These are phyloP conservation scores for Campylomormyrus tamandua DNA, from an alignment of 2,113 vertebrate genomes.

Conservation along the genomic window DNA sequence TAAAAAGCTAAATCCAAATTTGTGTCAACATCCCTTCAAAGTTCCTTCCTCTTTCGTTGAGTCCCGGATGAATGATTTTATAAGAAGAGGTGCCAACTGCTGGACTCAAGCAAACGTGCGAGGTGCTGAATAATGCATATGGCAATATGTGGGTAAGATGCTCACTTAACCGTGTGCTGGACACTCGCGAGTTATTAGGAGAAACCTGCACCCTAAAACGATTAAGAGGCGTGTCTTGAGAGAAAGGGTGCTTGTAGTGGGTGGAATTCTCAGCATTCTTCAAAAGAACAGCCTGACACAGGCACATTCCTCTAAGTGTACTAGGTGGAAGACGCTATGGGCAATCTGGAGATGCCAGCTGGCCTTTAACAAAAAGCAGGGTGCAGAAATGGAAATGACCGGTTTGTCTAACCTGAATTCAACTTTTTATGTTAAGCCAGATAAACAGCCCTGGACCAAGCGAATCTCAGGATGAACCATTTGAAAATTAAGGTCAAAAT, in stretches of 20 bases:
- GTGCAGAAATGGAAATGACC: not conserved
- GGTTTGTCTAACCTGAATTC: not conserved
- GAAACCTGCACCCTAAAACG: not conserved
- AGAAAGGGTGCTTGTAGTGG: not conserved
- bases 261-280: conserved; percentile 1
- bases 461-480: not conserved
- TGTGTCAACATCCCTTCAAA: not conserved
- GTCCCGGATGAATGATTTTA: not conserved
- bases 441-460: not conserved
- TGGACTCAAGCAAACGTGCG: not conserved
- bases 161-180: not conserved
- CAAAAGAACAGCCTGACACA: not conserved
- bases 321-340: not conserved
- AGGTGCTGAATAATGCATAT: not conserved
- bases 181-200: not conserved
- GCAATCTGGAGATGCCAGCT: not conserved
- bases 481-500: not conserved
- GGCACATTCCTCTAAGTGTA: not conserved
- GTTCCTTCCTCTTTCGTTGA: not conserved
- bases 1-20: not conserved
- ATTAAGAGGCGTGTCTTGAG: not conserved
- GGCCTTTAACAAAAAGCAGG: not conserved
- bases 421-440: not conserved
- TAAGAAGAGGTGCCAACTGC: not conserved
- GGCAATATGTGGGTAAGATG: not conserved